These are phyloP conservation scores for Apamea monoglypha DNA, from an alignment of 2,888 invertebrate genomes.

Conservation along the genomic window DNA sequence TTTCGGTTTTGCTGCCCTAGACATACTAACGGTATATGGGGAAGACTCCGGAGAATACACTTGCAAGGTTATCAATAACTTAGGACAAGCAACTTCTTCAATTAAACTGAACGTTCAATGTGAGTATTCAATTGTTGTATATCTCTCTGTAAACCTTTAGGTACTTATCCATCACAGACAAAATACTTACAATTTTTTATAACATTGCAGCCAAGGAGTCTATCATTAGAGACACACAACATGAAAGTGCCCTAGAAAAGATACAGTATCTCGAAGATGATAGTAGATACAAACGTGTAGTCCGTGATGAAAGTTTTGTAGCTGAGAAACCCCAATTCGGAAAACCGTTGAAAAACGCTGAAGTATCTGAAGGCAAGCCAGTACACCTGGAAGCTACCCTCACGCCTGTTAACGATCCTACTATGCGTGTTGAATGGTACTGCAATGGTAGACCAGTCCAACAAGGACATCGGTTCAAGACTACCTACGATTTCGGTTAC, in stretches of 20 bases:
- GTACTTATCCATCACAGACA: background rate
- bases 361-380: slow-evolving; percentile 95
- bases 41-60: slow-evolving; percentile 98
- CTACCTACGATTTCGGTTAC: slow-evolving; percentile 99
- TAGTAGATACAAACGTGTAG: slow-evolving; percentile 93
- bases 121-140: slow-evolving; percentile 84
- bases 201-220: slow-evolving; percentile 93
- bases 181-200: slow-evolving; percentile 9
- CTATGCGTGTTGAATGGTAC: slow-evolving; percentile 99
- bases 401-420: slow-evolving; percentile 99
- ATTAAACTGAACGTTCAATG: slow-evolving; percentile 95
- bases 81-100: slow-evolving; percentile 95
- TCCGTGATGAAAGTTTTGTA: slow-evolving; percentile 93
- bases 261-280: slow-evolving; percentile 97
- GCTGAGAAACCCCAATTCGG: slow-evolving; percentile 97
- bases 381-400: slow-evolving; percentile 98
- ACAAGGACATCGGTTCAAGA: slow-evolving; percentile 98
- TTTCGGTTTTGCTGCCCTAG: slow-evolving; percentile 99
- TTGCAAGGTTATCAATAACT: slow-evolving; percentile 95
- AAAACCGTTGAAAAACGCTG: slow-evolving; percentile 96
- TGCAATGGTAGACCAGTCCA: slow-evolving; percentile 98
- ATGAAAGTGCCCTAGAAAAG: slow-evolving; percentile 97
- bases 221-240: slow-evolving; percentile 97
- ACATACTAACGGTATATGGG: slow-evolving; percentile 97
- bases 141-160: background rate